Conservation (phyloP, 23 tunicate genomes). For the Halocynthia aurantium region DNA sequence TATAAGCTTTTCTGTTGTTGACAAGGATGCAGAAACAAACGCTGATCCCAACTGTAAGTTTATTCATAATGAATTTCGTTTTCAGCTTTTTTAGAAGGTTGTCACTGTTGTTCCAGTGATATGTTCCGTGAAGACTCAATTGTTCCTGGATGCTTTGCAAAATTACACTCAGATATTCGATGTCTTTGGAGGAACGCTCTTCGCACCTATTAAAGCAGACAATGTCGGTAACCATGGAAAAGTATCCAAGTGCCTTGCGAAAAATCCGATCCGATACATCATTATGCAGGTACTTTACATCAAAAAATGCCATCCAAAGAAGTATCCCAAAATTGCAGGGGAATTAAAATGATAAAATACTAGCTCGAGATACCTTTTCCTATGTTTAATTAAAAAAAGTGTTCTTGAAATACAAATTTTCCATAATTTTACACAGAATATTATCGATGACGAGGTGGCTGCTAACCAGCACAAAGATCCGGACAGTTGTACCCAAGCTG, state of each 20-base stretch:
- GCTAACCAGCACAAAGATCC: conserved; percentile 33
- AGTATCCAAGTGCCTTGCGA: conserved; percentile 12
- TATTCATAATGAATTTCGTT: no score
- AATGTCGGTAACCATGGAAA: conserved; percentile 30
- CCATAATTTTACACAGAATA: conserved; percentile 10
- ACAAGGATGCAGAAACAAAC: no score
- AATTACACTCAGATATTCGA: conserved; percentile 38
- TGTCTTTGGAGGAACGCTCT: conserved; percentile 42
- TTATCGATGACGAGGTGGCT: conserved; percentile 26
- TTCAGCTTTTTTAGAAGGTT: no score
- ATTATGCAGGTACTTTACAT: conserved; percentile 16
- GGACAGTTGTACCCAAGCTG: conserved; percentile 53
- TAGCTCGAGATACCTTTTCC: no score
- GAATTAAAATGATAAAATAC: no score
- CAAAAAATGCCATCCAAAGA: no score
- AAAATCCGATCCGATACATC: conserved; percentile 3
- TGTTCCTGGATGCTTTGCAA: conserved; percentile 36
- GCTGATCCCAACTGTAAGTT: no score
- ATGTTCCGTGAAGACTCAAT: conserved; percentile 10
- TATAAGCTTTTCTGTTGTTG: no score
- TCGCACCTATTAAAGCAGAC: conserved; percentile 45
- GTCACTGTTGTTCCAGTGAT: neutral
- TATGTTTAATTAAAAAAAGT: no score
- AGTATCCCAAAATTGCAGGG: no score
- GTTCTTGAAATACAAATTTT: neutral